Evolutionary conservation across 2,113 vertebrate species (phyloP), one percentile per base, ranked within the genome.

Genomic region (Hymenochirus boettgeri): DNA sequence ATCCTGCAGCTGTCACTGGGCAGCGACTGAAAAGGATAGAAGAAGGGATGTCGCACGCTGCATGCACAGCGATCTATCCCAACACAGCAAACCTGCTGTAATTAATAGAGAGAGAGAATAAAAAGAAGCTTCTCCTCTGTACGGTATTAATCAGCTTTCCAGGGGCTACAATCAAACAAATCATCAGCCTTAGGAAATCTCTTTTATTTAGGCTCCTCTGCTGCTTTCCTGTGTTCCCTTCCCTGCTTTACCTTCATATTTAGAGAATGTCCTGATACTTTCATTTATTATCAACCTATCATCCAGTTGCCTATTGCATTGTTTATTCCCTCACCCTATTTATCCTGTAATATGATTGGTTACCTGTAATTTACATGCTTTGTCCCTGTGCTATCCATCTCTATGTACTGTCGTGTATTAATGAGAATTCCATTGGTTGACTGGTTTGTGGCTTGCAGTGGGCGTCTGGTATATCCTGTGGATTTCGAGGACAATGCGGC

Each of bases 331-430:
- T 42, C 15, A n/a, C 17, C 39, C 39, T 42, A 7, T 11, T n/a
- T n/a, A 42, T 13, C 39, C 2, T 17, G 17, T n/a, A 17, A 42
- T 42, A 42, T 42, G n/a, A 42, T 42, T 18, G 17, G 13, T 18
- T n/a, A 15, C 29, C 7, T n/a, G 5, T 42, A n/a, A n/a, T 42
- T 42, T 42, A 42, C 9, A 2, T 24, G 26, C 42, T n/a, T 46
- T 24, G 12, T 24, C 26, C 24, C 13, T 9, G 15, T 21, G 39
- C 35, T 13, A 13, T 60, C 39, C 54, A 35, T 59, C 57, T 45
- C n/a, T 37, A 23, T 19, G 12, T 22, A 39, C 37, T 22, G 50
- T 62, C n/a, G 39, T 62, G 22, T 53, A 62, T 62, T 42, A 62
- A 42, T 62, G 13, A 62, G 39, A n/a, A n/a, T n/a, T n/a, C n/a